A percentile compares a stretch with the other conserved stretches of the same genome.
phyloP scores from a whole-genome alignment of 2,888 invertebrate genomes.

The Taenaris catops region DNA sequence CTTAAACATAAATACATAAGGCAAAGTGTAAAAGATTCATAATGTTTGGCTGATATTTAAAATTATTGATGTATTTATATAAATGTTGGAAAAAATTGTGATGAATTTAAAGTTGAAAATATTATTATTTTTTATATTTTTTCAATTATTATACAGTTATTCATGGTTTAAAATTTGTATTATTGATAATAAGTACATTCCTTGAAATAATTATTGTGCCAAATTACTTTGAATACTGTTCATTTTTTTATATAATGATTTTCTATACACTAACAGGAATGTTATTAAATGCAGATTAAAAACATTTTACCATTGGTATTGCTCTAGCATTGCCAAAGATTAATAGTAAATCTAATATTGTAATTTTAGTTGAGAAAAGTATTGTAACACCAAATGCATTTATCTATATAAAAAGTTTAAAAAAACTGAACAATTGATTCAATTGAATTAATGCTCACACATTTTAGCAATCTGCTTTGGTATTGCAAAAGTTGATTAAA shows the following conservation, averaged over 20 bases:
- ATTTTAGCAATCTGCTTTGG: no score
- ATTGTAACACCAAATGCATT: no score
- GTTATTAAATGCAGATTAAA: no score
- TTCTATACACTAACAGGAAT: no score
- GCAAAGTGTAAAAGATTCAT: background rate
- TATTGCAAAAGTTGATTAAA: no score
- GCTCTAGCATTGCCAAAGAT: slow-evolving; percentile 27
- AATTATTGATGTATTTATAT: slow-evolving; percentile 17
- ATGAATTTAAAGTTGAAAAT: slow-evolving; percentile 13
- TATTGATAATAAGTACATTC: slow-evolving; percentile 13
- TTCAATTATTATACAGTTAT: slow-evolving; percentile 15
- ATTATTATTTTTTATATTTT: slow-evolving; percentile 12
- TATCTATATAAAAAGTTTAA: no score
- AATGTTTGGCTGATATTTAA: slow-evolving; percentile 8
- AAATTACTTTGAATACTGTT: no score
- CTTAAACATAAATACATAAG: slow-evolving; percentile 10
- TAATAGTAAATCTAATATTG: no score
- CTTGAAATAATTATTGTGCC: slow-evolving; percentile 34
- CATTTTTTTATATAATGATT: no score
- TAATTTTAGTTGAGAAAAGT: no score
- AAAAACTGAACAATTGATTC: no score
- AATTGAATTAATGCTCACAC: no score
- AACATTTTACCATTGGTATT: slow-evolving; percentile 12
- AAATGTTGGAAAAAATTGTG: slow-evolving; percentile 13
- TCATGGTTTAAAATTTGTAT: slow-evolving; percentile 7